Conservation (phyloP, 2,888 invertebrate species). For the Tachina fera region DNA sequence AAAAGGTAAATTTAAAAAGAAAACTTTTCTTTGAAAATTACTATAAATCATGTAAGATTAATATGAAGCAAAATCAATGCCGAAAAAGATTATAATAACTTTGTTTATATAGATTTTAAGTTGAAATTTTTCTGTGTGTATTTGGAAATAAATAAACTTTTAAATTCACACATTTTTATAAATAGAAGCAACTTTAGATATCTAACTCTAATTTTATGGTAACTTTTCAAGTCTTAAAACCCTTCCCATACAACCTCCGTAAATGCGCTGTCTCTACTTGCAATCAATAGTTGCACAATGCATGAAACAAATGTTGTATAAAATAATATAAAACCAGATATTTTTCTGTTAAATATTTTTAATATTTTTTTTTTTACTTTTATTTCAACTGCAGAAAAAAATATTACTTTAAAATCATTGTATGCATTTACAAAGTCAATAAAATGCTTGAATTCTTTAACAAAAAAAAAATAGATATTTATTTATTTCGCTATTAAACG, state of each 20-base stretch:
- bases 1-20: too few relatives aligned
- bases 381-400: not conserved
- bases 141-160: too few relatives aligned
- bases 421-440: conserved; percentile 1
- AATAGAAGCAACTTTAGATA: too few relatives aligned
- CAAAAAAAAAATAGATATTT: not conserved
- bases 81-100: too few relatives aligned
- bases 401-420: not conserved
- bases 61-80: too few relatives aligned
- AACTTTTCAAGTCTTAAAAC: not conserved
- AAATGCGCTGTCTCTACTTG: not conserved
- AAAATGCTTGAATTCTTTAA: not conserved
- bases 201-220: too few relatives aligned
- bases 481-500: not conserved
- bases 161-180: too few relatives aligned
- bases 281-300: conserved; percentile 9
- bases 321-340: not conserved
- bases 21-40: too few relatives aligned
- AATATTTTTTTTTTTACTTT: too few relatives aligned
- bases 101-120: too few relatives aligned
- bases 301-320: not conserved
- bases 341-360: conserved; percentile 22
- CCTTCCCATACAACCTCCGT: not conserved
- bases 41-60: too few relatives aligned
- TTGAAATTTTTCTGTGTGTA: too few relatives aligned